Evolutionary conservation across 2,888 invertebrate genomes (phyloP), one percentile per base, ranked within the genome.

Genomic region (Torymus auratus): DNA sequence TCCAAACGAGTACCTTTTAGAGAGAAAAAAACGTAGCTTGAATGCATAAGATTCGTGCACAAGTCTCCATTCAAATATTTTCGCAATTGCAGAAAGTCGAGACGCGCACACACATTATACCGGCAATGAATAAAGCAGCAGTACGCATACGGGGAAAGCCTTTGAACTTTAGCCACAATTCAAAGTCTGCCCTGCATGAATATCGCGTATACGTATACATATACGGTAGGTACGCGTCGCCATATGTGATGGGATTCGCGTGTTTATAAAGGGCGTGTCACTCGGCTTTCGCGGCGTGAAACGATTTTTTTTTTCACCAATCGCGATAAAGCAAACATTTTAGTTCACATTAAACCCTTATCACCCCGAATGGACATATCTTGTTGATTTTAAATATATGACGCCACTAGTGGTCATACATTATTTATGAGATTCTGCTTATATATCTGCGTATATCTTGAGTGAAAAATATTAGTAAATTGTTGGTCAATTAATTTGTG

Each of bases 241-340:
- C 50, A 52, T 72, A 52, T 15, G 28, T 17, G 65, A 64, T 71
- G 71, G 58, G 71, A 71, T 72, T 71, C 60, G 65, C 71, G 65
- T 71, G 65, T 65, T 72, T 71, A 53, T 53, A 71, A 71, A 71
- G 65, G 78, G 65, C 65, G 71, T 72, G 71, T 65, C 72, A 58
- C 15, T 71, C 74, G n/a, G 56, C 28, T 74, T 74, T 74, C 10
- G n/a, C 56, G 50, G 41, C 50, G 50, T 17, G 56, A 74, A 74
- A n/a, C 56, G 20, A 74, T 58, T 65, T 64, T 61, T 61, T 61
- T 61, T 56, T 55, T 65, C 50, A n/a, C 12, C 17, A n/a, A 52
- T 65, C 17, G 55, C 12, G 53, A 62, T 53, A 69, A 62, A 76
- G 56, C 13, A 41, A 13, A 23, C 74, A 56, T 68, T 41, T 69